Evolutionary conservation across 2,113 vertebrate species (phyloP).

Genomic region (Ammodytes dubius): DNA sequence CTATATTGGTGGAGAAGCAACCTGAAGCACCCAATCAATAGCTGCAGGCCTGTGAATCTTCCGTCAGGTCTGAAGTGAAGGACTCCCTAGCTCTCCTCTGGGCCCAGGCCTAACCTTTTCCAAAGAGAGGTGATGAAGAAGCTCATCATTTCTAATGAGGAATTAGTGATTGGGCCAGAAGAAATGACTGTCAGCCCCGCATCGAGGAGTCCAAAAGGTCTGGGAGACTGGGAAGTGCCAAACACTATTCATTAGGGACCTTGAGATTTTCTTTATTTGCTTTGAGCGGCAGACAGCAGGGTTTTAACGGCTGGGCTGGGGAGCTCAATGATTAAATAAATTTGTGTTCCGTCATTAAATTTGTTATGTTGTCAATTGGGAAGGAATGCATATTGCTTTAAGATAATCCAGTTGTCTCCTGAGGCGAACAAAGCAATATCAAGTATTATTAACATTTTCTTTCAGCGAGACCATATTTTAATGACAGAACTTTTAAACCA

Average conservation of each 20-base stretch:
- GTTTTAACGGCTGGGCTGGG: constrained; percentile 40
- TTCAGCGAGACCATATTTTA: constrained; percentile 49
- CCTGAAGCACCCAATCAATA: constrained; percentile 86
- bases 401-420: constrained; percentile 59
- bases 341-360: constrained; percentile 31
- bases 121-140: constrained; percentile 85
- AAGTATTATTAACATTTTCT: constrained; percentile 39
- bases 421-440: constrained; percentile 47
- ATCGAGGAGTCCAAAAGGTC: constrained; percentile 69
- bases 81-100: constrained; percentile 76
- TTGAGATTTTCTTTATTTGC: constrained; percentile 61
- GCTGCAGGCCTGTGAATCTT: constrained; percentile 79
- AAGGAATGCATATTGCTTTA: constrained; percentile 57
- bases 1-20: constrained; percentile 83
- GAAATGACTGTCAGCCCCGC: constrained; percentile 77
- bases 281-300: constrained; percentile 47
- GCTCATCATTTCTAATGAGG: constrained; percentile 88
- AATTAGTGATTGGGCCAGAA: constrained; percentile 79
- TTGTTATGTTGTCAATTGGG: constrained; percentile 45
- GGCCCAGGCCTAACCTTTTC: constrained; percentile 83
- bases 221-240: constrained; percentile 65
- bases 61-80: constrained; percentile 76
- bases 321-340: constrained; percentile 56
- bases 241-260: constrained; percentile 67
- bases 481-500: constrained; percentile 45